Evolutionary conservation across 2,888 invertebrate species (phyloP).

Genomic region (Stomorhina lunata): DNA sequence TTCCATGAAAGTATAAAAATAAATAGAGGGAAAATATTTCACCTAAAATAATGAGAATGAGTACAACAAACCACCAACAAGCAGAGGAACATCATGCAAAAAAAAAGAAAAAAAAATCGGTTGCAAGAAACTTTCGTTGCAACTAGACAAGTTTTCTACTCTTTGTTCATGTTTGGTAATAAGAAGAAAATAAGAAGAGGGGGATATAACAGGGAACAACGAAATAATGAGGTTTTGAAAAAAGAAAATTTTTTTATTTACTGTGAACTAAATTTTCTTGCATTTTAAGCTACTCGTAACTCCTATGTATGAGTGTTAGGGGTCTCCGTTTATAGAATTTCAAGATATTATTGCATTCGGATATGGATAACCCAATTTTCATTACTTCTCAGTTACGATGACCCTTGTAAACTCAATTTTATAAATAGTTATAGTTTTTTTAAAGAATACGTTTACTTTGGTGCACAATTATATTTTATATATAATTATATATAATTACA

Average conservation of each 20-base stretch:
- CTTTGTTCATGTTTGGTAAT: conserved; percentile 26
- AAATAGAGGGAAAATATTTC: conserved; percentile 37
- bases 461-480: too few relatives aligned
- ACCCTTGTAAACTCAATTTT: too few relatives aligned
- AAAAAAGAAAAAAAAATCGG: background rate
- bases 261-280: conserved; percentile 48
- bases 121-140: conserved; percentile 20
- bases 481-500: too few relatives aligned
- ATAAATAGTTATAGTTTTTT: too few relatives aligned
- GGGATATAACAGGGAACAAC: background rate
- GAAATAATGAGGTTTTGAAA: background rate
- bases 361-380: too few relatives aligned
- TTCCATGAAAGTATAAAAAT: conserved; percentile 15
- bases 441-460: too few relatives aligned
- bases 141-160: conserved; percentile 36
- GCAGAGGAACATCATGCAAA: background rate
- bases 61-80: conserved; percentile 13
- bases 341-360: too few relatives aligned
- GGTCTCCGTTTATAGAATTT: too few relatives aligned
- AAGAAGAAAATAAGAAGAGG: background rate
- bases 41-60: conserved; percentile 47
- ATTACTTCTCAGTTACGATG: too few relatives aligned
- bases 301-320: background rate
- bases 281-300: conserved; percentile 20
- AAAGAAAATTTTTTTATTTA: conserved; percentile 45